Conservation (phyloP, 2,888 invertebrate genomes). For the Eudasyphora cyanicolor region DNA sequence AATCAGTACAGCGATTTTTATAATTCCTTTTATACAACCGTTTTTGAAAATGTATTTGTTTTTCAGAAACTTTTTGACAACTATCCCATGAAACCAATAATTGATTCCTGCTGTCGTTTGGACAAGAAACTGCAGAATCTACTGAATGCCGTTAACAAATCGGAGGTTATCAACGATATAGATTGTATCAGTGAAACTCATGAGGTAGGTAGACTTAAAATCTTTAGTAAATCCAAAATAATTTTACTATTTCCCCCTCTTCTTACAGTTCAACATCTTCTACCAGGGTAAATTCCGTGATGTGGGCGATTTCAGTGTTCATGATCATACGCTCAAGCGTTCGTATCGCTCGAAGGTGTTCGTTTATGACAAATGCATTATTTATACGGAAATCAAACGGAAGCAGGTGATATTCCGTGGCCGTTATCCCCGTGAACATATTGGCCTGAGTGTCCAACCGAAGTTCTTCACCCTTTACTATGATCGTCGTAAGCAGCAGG, state of each 20-base stretch:
- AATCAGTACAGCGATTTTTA: not conserved
- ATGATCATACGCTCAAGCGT: constrained; percentile 75
- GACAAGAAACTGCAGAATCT: constrained; percentile 78
- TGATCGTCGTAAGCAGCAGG: constrained; percentile 77
- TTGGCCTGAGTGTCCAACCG: constrained; percentile 75
- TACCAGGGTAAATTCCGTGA: constrained; percentile 79
- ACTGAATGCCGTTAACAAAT: constrained; percentile 77
- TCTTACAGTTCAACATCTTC: constrained; percentile 76
- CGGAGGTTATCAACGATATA: constrained; percentile 79
- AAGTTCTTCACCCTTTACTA: constrained; percentile 77
- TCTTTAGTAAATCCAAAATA: not conserved
- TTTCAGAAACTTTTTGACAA: constrained; percentile 76
- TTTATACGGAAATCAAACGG: constrained; percentile 79
- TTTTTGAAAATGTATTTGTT: too few species aligned
- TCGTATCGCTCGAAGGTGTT: constrained; percentile 78
- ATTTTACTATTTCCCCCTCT: not conserved
- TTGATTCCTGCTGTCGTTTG: constrained; percentile 78
- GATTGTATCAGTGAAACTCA: constrained; percentile 76
- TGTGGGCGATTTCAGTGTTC: constrained; percentile 76
- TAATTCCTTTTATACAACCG: too few species aligned
- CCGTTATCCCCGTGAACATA: constrained; percentile 78
- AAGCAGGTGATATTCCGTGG: constrained; percentile 77
- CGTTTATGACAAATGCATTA: constrained; percentile 79
- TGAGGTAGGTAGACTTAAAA: constrained; percentile 44
- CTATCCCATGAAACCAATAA: constrained; percentile 76